Base-by-base conservation (phyloP, 2,888 invertebrate species). In the Heliconius erato region DNA sequence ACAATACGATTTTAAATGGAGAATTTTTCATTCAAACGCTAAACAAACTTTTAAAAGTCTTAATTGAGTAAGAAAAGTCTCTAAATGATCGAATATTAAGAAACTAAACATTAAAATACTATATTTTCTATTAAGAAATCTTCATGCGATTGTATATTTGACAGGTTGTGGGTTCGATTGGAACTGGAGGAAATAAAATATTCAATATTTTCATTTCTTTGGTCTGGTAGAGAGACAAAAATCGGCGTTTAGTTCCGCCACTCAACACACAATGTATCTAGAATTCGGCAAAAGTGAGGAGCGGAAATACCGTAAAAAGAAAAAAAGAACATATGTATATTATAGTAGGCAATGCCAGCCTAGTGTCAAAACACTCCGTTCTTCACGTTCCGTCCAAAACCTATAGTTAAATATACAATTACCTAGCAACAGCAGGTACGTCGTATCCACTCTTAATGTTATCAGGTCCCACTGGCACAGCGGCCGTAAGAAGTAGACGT, bases 391-490 rank as follows among this genome's bases (percentile, higher is more conserved):
- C 23, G 23, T 54, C 54, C 2, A 54, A 19, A 54, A 19, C 19
- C 54, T 54, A 19, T 19, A 54, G 54, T 54, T 6, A n/a, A 68
- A 28, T 28, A 69, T 69, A 26, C 35, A 87, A 63, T 86, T 90
- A 97, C 97, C 97, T 97, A 80, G 98, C 98, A 4, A 99, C 98
- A 74, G 98, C 98, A 0, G 99, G 99, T 0, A 99, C 99, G 91
- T 99, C 99, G 89, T 99, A 99, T 79, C 99, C 99, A 68, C 98
- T 97, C 91, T 98, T 98, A 85, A 99, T 97, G 92, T 99, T 99
- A 89, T 99, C 99, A 9, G 99, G 98, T 9, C 99, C 99, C 0
- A 99, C 99, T 0, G 99, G 99, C 0, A 99, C 99, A 3, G 99
- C 99, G 0, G 99, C 99, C 0, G 98, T 97, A 68, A 99, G 96